Evolutionary conservation across 2,888 invertebrate species (phyloP).

Genomic region (Candidula unifasciata): DNA sequence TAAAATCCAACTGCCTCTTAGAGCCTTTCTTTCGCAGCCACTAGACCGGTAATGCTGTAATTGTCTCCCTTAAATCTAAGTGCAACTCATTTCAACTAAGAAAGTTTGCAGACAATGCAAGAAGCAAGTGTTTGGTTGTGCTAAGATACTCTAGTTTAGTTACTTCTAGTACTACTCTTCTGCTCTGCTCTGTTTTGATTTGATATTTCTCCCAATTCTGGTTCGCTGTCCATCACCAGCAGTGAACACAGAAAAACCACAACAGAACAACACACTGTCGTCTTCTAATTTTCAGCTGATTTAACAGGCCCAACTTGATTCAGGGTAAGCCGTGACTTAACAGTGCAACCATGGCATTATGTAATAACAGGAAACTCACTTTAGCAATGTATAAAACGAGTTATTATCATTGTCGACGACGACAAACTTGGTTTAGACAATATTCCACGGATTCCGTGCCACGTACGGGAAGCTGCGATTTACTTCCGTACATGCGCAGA

Average conservation of each 20-base stretch:
- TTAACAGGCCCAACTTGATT: not conserved
- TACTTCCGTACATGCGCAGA: conserved; percentile 70
- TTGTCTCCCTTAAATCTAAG: no score
- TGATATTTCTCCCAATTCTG: not conserved
- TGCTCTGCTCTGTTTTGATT: not conserved
- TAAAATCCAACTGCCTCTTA: no score
- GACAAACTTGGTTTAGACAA: not conserved
- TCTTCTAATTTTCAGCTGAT: not conserved
- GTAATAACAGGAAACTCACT: not conserved
- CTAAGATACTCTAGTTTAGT: no score
- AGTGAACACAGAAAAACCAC: not conserved
- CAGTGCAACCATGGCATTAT: not conserved
- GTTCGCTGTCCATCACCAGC: no score
- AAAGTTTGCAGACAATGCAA: no score
- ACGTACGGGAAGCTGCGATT: conserved; percentile 71
- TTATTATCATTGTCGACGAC: conserved; percentile 37
- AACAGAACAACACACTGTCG: not conserved
- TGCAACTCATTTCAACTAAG: no score
- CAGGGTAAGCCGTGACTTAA: no score
- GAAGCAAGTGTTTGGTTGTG: no score
- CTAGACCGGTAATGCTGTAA: no score
- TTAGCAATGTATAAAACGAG: not conserved
- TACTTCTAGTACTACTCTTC: no score
- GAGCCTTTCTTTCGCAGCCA: no score
- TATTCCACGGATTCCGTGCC: conserved; percentile 64